Evolutionary conservation across 2,797 vertebrate genomes (phyloP).

Genomic region (Parauchenoglanis ngamensis): DNA sequence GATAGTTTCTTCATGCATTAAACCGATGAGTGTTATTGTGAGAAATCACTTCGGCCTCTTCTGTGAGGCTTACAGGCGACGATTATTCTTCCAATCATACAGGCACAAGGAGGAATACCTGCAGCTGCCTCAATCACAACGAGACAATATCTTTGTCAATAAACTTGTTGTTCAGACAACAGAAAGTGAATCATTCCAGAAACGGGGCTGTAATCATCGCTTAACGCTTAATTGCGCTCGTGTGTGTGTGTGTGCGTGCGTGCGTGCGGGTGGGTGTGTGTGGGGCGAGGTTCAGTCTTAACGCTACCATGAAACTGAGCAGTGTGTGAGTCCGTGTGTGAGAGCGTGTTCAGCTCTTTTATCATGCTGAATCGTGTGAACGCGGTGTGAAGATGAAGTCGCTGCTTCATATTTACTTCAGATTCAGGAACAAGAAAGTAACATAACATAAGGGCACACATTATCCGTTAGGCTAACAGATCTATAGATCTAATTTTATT

Average conservation of each 20-base stretch:
- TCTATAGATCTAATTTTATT: too few species aligned
- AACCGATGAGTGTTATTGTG: background rate
- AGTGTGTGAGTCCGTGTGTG: background rate
- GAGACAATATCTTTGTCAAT: background rate
- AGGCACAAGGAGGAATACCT: background rate
- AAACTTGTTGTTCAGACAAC: background rate
- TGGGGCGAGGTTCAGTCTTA: background rate
- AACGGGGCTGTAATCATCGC: background rate
- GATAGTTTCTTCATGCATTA: background rate
- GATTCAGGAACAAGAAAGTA: background rate
- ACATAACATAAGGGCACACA: background rate
- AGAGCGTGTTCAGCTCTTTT: background rate
- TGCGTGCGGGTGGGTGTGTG: too few species aligned
- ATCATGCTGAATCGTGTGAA: background rate
- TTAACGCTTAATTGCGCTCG: too few species aligned
- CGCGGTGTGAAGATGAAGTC: background rate
- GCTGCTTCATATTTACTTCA: background rate
- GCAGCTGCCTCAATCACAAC: background rate
- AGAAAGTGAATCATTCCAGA: background rate
- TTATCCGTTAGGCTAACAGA: background rate
- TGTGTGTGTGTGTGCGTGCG: background rate
- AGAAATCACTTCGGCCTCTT: background rate
- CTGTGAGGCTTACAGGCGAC: background rate
- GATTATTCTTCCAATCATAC: slow-evolving; percentile 3
- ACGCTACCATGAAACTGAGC: background rate